These are phyloP conservation scores for Crotalus horridus DNA, from an alignment of 2,113 vertebrate species.

Conservation along the genomic window DNA sequence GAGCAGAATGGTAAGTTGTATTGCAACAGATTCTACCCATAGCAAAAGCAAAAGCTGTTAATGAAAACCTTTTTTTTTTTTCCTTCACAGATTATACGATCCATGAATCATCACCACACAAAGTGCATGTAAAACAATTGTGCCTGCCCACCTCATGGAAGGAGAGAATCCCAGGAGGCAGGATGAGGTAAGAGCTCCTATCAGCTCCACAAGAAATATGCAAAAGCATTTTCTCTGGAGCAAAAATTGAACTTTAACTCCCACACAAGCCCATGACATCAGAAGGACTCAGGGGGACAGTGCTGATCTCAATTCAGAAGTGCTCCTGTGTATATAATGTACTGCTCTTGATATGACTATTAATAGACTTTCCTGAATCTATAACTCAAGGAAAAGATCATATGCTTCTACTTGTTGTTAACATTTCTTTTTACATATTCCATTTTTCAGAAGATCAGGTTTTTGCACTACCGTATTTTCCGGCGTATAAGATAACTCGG, in stretches of 20 bases:
- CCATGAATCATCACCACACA: background rate
- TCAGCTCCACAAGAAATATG: background rate
- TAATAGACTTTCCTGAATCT: background rate
- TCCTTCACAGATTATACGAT: background rate
- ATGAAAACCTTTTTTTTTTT: background rate
- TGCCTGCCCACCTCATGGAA: background rate
- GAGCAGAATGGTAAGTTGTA: background rate
- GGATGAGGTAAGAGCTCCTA: background rate
- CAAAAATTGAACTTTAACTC: background rate
- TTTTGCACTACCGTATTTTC: background rate
- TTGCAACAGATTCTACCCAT: background rate
- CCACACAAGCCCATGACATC: background rate
- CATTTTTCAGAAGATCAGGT: background rate
- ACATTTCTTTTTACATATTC: background rate
- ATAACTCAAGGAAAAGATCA: background rate
- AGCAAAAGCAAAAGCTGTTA: background rate
- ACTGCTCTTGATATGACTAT: background rate
- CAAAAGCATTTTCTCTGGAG: background rate
- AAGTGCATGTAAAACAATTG: background rate
- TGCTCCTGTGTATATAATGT: background rate
- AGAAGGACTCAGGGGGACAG: background rate
- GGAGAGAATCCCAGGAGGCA: background rate
- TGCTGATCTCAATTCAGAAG: background rate
- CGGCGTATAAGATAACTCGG: too few species aligned
- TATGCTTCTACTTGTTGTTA: background rate